Percentiles rank a stretch among this genome's conserved stretches.
Evolutionary conservation across 2,888 invertebrate genomes (phyloP).

Genomic region (Acanthopleura granulata): DNA sequence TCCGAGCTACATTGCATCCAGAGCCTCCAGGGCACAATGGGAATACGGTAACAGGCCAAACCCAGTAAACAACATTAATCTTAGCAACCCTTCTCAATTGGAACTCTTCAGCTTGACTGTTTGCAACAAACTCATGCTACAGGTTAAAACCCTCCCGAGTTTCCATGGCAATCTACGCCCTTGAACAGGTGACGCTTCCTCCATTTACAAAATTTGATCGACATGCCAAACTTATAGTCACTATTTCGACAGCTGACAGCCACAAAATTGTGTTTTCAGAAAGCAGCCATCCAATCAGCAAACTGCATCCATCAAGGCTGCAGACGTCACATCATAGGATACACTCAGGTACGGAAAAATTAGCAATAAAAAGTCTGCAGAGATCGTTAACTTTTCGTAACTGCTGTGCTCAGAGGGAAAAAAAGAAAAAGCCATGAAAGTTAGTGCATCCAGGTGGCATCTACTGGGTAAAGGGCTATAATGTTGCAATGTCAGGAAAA

Average conservation of each 20-base stretch:
- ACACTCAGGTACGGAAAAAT: not conserved
- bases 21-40: too few species aligned
- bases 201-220: not conserved
- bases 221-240: not conserved
- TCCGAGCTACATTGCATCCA: too few species aligned
- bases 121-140: too few species aligned
- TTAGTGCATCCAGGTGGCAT: too few species aligned
- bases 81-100: too few species aligned
- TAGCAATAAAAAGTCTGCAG: slow-evolving; percentile 1
- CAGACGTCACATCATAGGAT: not conserved
- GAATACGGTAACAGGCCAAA: too few species aligned
- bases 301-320: not conserved
- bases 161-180: not conserved
- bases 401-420: not conserved
- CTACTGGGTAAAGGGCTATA: too few species aligned
- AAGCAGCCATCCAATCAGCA: not conserved
- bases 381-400: not conserved
- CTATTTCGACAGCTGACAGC: not conserved
- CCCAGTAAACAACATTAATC: too few species aligned
- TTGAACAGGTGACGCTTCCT: not conserved
- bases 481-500: too few species aligned
- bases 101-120: too few species aligned
- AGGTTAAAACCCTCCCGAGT: not conserved
- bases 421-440: not conserved
- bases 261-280: not conserved